phyloP scores from a whole-genome alignment of 1,140 invertebrate species.

The Schlechtendalia chinensis region DNA sequence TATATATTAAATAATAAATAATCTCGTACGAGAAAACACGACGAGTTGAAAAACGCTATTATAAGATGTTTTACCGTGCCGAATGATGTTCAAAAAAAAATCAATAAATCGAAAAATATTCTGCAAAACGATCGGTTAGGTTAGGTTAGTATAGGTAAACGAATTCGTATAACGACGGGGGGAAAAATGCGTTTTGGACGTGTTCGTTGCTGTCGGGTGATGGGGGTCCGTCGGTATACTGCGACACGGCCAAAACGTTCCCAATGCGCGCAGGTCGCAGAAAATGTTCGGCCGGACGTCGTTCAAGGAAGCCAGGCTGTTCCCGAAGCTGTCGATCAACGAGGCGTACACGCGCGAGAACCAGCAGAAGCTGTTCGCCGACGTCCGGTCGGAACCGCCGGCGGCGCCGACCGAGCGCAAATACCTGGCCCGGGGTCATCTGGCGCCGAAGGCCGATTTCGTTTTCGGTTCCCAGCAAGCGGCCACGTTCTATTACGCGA shows the following conservation, averaged over 20 bases:
- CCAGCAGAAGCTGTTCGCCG: not conserved
- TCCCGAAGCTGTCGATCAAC: not conserved
- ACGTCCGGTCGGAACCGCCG: conserved; percentile 27
- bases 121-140: too few species aligned
- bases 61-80: too few species aligned
- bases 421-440: conserved; percentile 56
- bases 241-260: not conserved
- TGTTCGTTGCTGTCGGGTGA: too few species aligned
- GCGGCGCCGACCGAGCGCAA: not conserved
- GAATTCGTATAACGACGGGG: too few species aligned
- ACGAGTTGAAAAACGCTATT: too few species aligned
- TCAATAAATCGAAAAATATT: too few species aligned
- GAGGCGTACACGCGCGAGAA: conserved; percentile 2
- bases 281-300: conserved; percentile 9
- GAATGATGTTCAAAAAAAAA: too few species aligned
- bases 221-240: too few species aligned
- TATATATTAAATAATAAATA: too few species aligned
- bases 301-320: conserved; percentile 33
- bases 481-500: conserved; percentile 60
- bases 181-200: too few species aligned
- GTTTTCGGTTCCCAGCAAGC: conserved; percentile 57
- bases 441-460: conserved; percentile 59
- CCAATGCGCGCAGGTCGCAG: conserved; percentile 2
- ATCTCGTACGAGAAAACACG: too few species aligned
- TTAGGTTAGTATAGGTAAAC: too few species aligned